These are phyloP conservation scores for Pangasianodon gigas DNA, from an alignment of 2,113 vertebrate species.

Conservation along the genomic window DNA sequence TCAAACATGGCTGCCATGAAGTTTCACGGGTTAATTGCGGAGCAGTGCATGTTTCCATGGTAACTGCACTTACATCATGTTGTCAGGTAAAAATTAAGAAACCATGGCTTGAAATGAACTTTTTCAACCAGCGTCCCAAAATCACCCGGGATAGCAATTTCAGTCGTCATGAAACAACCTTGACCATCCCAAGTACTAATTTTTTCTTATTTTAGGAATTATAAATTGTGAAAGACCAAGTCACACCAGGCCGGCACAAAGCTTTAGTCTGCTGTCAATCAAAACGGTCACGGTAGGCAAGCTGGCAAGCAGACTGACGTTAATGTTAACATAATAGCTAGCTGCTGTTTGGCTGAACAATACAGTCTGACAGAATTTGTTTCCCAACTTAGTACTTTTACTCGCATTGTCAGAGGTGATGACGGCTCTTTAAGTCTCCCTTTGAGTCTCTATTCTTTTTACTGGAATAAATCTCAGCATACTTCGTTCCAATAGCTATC, in stretches of 20 bases:
- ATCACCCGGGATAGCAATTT: neutral
- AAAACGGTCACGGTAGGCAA: neutral
- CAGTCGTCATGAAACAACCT: neutral
- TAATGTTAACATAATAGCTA: conserved; percentile 13
- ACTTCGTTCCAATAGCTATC: neutral
- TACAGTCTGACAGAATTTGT: conserved; percentile 7
- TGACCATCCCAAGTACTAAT: no score
- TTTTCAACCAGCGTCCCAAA: neutral
- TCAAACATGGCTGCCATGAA: neutral
- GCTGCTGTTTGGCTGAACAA: conserved; percentile 12
- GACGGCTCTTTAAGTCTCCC: neutral
- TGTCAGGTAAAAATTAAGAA: neutral
- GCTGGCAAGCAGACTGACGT: neutral
- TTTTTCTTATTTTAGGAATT: neutral
- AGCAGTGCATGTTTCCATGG: neutral
- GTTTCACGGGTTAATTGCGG: neutral
- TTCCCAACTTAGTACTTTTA: neutral
- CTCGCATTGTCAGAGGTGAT: neutral
- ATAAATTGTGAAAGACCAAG: neutral
- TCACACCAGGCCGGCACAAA: neutral
- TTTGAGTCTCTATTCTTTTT: neutral
- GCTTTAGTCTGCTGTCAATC: neutral
- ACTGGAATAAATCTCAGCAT: neutral
- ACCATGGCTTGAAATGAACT: neutral
- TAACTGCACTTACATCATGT: neutral